Evolutionary conservation across 1,140 invertebrate species (phyloP).

Genomic region (Drosophila yakuba): DNA sequence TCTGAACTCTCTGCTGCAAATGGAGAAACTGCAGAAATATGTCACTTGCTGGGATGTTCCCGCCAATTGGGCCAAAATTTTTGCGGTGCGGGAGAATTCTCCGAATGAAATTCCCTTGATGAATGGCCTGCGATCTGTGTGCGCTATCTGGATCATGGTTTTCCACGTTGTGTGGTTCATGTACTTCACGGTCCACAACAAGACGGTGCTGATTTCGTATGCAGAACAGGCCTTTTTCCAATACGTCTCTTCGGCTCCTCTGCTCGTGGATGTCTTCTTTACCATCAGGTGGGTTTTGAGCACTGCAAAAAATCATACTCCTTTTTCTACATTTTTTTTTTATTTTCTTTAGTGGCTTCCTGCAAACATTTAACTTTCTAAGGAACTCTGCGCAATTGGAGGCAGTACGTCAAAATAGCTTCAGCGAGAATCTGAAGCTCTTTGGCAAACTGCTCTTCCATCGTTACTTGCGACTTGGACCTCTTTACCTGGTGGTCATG

Average conservation of each 20-base stretch:
- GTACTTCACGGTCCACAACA: conserved; percentile 83
- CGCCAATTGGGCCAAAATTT: conserved; percentile 72
- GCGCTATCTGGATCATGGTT: conserved; percentile 81
- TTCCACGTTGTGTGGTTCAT: conserved; percentile 84
- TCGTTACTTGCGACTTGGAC: conserved; percentile 85
- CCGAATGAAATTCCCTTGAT: conserved; percentile 74
- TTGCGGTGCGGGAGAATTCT: conserved; percentile 48
- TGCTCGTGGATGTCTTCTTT: conserved; percentile 84
- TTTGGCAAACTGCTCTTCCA: conserved; percentile 80
- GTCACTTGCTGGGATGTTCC: conserved; percentile 78
- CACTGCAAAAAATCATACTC: not conserved
- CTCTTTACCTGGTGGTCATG: conserved; percentile 86
- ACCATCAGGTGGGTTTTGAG: conserved; percentile 71
- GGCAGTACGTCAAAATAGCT: conserved; percentile 63
- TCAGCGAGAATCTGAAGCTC: conserved; percentile 63
- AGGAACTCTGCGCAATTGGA: conserved; percentile 67
- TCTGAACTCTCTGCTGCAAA: conserved; percentile 48
- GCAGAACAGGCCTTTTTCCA: conserved; percentile 80
- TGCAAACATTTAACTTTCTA: conserved; percentile 81
- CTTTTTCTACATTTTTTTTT: not conserved
- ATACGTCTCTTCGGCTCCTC: conserved; percentile 79
- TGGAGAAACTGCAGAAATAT: conserved; percentile 44
- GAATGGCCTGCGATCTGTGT: conserved; percentile 80
- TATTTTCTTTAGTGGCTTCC: conserved; percentile 64
- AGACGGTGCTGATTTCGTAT: conserved; percentile 77